Evolutionary conservation across 2,888 invertebrate genomes (phyloP).

Genomic region (Villa cingulata): DNA sequence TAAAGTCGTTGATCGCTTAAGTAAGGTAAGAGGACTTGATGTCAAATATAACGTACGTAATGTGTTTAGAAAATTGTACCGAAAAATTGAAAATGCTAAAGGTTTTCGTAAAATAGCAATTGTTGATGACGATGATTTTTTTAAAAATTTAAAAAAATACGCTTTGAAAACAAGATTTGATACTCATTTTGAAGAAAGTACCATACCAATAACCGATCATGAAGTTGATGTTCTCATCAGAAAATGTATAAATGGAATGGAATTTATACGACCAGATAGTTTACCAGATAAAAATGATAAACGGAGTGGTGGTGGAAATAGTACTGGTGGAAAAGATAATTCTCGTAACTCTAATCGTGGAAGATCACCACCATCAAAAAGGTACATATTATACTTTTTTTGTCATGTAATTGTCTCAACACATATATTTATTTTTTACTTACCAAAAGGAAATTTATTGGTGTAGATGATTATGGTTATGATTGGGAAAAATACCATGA

Average conservation of each 20-base stretch:
- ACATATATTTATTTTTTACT: not conserved
- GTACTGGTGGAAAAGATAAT: too few relatives aligned
- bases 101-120: constrained; percentile 8
- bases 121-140: constrained; percentile 10
- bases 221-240: constrained; percentile 8
- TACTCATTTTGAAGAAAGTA: constrained; percentile 10
- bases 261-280: constrained; percentile 10
- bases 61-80: constrained; percentile 13
- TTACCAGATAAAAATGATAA: not conserved
- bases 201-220: constrained; percentile 4
- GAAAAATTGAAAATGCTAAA: constrained; percentile 13
- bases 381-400: not conserved
- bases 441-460: not conserved
- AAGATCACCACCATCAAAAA: not conserved
- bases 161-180: constrained; percentile 4
- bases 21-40: constrained; percentile 1
- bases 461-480: not conserved
- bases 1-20: constrained; percentile 2
- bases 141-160: constrained; percentile 4
- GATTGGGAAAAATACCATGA: constrained; percentile 8
- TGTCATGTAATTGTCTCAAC: not conserved
- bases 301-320: not conserved
- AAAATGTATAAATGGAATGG: constrained; percentile 9
- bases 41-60: constrained; percentile 1
- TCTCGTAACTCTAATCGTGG: not conserved